Evolutionary conservation across 2,113 vertebrate genomes (phyloP).

Genomic region (Seriola aureovittata): DNA sequence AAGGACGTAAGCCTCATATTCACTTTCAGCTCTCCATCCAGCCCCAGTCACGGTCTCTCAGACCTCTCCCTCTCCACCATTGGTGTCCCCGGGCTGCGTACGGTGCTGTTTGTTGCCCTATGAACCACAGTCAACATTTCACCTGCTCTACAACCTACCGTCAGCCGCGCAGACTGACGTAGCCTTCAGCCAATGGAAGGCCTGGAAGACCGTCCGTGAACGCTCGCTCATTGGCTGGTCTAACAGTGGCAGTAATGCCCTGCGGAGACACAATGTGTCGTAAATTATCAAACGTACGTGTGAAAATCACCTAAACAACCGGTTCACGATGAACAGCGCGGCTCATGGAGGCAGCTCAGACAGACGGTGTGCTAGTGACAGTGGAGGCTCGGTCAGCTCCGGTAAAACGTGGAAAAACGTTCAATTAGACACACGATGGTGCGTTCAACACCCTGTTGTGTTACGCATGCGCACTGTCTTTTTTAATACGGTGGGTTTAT

Average conservation of each 20-base stretch:
- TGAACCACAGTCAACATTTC: slow-evolving; percentile 76
- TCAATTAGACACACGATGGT: no score
- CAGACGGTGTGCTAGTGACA: no score
- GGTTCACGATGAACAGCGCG: slow-evolving; percentile 24
- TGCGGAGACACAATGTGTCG: background rate
- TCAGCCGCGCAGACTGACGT: slow-evolving; percentile 26
- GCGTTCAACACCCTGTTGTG: no score
- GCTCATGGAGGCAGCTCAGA: background rate
- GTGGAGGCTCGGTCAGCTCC: no score
- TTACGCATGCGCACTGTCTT: no score
- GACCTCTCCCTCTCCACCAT: slow-evolving; percentile 83
- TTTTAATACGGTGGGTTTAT: no score
- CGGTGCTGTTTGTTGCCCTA: slow-evolving; percentile 68
- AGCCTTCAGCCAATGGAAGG: slow-evolving; percentile 61
- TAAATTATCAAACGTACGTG: slow-evolving; percentile 11
- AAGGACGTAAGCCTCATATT: slow-evolving; percentile 79
- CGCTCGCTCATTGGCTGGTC: slow-evolving; percentile 1
- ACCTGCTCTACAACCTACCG: slow-evolving; percentile 72
- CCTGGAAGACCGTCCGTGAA: accelerated
- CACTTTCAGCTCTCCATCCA: slow-evolving; percentile 83
- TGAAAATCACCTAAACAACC: slow-evolving; percentile 4
- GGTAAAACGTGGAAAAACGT: no score
- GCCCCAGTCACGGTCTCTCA: slow-evolving; percentile 77
- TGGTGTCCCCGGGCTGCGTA: slow-evolving; percentile 69
- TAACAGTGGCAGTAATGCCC: background rate